Percentiles rank a stretch among this genome's conserved stretches.
Conservation (phyloP, 2,113 vertebrate species). For the Istiophorus platypterus region DNA sequence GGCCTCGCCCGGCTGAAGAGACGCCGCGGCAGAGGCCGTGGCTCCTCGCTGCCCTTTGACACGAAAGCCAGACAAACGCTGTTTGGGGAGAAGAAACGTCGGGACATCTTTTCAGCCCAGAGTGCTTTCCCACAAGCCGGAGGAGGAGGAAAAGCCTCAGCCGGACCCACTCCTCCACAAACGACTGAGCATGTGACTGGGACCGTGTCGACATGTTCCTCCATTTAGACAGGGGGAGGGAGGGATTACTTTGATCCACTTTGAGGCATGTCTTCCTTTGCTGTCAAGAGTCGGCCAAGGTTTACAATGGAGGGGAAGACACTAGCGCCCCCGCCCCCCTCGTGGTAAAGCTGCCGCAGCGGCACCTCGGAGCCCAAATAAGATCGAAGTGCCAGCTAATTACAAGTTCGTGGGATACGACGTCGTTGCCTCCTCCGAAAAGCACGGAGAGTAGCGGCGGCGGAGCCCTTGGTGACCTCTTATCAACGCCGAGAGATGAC, state of each 20-base stretch:
- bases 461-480: conserved; percentile 16
- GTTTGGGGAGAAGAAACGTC: conserved; percentile 71
- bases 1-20: conserved; percentile 32
- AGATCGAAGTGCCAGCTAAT: conserved; percentile 29
- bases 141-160: conserved; percentile 50
- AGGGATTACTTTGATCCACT: conserved; percentile 72
- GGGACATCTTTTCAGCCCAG: conserved; percentile 48
- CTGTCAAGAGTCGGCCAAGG: conserved; percentile 41
- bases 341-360: not conserved
- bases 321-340: conserved; percentile 6
- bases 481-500: conserved; percentile 45
- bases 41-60: conserved; percentile 42
- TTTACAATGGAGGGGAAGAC: conserved; percentile 22
- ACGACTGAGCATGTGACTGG: conserved; percentile 57
- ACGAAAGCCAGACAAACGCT: conserved; percentile 52
- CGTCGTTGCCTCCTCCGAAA: conserved; percentile 2
- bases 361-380: conserved; percentile 8
- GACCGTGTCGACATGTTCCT: conserved; percentile 68
- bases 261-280: conserved; percentile 69
- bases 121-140: conserved; percentile 61
- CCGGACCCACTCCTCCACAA: conserved; percentile 57
- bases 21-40: conserved; percentile 26
- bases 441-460: conserved; percentile 22
- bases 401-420: conserved; percentile 15
- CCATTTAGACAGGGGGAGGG: conserved; percentile 57